Conservation (phyloP, 2,113 vertebrate species). For the Chunga burmeisteri region DNA sequence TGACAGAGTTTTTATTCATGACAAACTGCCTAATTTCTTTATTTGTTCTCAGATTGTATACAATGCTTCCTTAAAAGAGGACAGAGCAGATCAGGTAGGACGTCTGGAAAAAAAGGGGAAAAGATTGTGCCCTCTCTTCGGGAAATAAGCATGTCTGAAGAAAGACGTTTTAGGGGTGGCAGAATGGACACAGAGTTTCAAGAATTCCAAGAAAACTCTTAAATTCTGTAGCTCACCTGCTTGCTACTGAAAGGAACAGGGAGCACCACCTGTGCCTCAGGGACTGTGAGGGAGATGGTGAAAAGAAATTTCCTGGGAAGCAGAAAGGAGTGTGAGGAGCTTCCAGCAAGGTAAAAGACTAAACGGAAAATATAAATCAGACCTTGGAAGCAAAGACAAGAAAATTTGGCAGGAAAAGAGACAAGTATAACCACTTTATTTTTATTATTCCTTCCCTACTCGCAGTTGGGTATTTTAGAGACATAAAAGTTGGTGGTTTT, state of each 20-base stretch:
- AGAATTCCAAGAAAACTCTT: neutral
- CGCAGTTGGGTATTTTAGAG: neutral
- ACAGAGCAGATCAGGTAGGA: neutral
- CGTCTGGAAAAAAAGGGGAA: neutral
- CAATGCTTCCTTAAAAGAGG: neutral
- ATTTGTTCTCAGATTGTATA: neutral
- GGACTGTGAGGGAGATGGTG: neutral
- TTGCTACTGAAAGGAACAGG: neutral
- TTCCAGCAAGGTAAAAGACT: neutral
- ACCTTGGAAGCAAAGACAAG: neutral
- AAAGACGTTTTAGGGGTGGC: neutral
- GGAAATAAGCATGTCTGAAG: neutral
- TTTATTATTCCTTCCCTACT: neutral
- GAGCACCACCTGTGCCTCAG: neutral
- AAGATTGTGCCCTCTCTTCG: neutral
- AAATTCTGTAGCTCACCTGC: neutral
- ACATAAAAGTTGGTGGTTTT: neutral
- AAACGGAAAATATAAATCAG: neutral
- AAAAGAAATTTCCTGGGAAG: neutral
- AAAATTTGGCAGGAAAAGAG: neutral
- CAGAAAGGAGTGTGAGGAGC: neutral
- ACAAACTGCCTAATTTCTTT: neutral
- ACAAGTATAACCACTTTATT: neutral
- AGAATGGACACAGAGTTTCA: neutral
- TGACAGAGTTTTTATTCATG: neutral